Base-by-base conservation (phyloP, 2,888 invertebrate species). In the Leptothorax acervorum region DNA sequence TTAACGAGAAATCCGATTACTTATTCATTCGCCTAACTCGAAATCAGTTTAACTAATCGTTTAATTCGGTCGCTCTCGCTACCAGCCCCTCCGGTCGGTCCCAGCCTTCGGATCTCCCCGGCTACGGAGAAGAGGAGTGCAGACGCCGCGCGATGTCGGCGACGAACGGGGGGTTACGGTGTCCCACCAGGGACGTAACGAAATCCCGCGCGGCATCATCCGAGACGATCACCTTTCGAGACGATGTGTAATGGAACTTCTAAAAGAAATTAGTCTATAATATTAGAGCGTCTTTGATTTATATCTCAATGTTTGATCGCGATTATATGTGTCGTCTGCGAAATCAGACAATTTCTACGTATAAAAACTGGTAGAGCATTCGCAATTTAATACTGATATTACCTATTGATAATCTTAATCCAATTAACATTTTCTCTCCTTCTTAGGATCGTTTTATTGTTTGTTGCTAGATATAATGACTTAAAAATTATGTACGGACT, bases 31-130 rank as follows among this genome's bases (percentile, higher is more conserved):
- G 93, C 93, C 94, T 94, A 94, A 94, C 94, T 95, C 93, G 94
- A 95, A 95, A 95, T 95, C 95, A 95, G 95, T 95, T 95, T 95
- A 95, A 95, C 95, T 95, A 95, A 95, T 95, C 95, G 95, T 95
- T 95, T 95, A 95, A 95, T 95, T 95, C 94, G 94, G 93, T 94
- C 91, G 91, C 87, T 68, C 87, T 68, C 85, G 83, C 88, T 81
- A 81, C 79, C 60, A 57, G 48, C 88, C 88, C 85, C 86, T 79
- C 85, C 85, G 66, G 39, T 68, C 28, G 53, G 76, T 39, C 28
- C 78, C 55, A 55, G 68, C 66, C 76, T 75, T 35, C 53, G 82
- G 76, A 60, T 71, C 75, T 75, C 86, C 71, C 68, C 81, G 57
- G 60, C 31, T 39, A 57, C 68, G 42, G 83, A 82, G 57, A 62